Conservation (phyloP, 2,888 invertebrate genomes). For the Lochmaea crataegi region DNA sequence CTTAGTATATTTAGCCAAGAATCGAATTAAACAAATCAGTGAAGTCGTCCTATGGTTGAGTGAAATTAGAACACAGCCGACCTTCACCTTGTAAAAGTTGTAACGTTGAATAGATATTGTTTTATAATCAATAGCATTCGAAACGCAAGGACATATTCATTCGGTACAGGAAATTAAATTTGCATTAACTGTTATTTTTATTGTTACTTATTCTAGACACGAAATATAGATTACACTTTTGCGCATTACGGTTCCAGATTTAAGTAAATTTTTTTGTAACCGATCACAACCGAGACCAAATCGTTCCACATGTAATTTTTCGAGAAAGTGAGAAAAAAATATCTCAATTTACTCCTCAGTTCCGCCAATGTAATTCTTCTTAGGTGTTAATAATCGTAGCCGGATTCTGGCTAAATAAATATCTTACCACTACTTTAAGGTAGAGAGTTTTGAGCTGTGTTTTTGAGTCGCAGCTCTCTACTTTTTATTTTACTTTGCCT, state of each 20-base stretch:
- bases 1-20: background rate
- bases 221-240: background rate
- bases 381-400: no score
- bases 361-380: no score
- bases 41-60: slow-evolving; percentile 6
- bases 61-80: slow-evolving; percentile 1
- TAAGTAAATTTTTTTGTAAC: background rate
- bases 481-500: no score
- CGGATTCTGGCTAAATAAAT: no score
- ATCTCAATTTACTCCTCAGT: no score
- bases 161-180: slow-evolving; percentile 1
- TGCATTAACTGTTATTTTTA: slow-evolving; percentile 3
- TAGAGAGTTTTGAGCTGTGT: no score
- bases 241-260: background rate
- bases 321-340: no score
- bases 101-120: background rate
- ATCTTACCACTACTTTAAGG: no score
- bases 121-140: background rate
- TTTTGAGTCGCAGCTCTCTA: no score
- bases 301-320: no score
- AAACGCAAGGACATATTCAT: background rate
- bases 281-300: no score
- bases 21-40: background rate
- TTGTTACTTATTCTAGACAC: background rate
- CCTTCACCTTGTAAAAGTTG: slow-evolving; percentile 11